Evolutionary conservation across 2,888 invertebrate genomes (phyloP), one percentile per base, ranked within the genome.

Genomic region (Dichetophora obliterata): DNA sequence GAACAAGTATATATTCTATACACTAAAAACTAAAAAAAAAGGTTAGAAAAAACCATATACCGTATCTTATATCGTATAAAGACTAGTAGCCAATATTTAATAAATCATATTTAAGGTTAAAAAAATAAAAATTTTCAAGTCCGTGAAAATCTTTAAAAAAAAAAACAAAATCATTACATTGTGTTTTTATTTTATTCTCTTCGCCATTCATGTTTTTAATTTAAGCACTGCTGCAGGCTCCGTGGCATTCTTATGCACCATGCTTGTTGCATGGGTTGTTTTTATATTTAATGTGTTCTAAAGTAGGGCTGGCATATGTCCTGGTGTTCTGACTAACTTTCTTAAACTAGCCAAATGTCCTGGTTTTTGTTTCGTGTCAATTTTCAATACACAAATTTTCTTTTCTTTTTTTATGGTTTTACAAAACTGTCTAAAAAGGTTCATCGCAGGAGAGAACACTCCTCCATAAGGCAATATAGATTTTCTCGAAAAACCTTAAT

Each of bases 61-160:
- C 34, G 52, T 71, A 71, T 34, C 52, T 54, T 57, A 71, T 71
- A 71, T 59, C 37, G 68, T 50, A 68, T 68, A 27, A 68, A 14
- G 27, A 68, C 34, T 71, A 71, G 50, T 57, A 34, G 24, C 31
- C 14, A 71, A 71, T 22, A 68, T 16, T 11, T 57, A 71, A 19
- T 43, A n/a, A 52, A 71, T 19, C n/a, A 59, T 19, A 70, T 57
- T 16, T 71, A 19, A 27, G 19, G n/a, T 24, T 5, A 24, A 19
- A 19, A 70, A 52, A 59, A 70, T 50, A 54, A 70, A 59, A 57
- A 37, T 71, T 71, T 69, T 73, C 75, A 48, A 75, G 19, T 68
- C 27, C 59, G 27, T 52, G 75, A 69, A 63, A 61, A 22, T 52
- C 43, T 43, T 43, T 11, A 6, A 11, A 37, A 37, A 72, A n/a